Evolutionary conservation across 2,888 invertebrate species (phyloP).

Genomic region (Leptopilina myrica): DNA sequence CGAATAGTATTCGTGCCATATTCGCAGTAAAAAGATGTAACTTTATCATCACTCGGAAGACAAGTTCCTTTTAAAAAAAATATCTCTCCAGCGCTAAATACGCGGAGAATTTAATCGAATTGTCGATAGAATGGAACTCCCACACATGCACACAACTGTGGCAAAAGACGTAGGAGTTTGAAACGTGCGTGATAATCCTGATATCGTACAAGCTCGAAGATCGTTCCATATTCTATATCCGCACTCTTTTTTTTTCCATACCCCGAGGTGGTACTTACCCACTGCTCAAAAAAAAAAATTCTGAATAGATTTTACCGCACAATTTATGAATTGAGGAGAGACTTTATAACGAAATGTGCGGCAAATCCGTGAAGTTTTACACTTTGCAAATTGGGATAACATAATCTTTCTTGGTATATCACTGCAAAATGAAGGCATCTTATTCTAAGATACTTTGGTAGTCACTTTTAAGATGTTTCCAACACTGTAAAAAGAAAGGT

Average conservation of each 20-base stretch:
- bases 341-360: too few relatives aligned
- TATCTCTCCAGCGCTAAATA: not conserved
- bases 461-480: too few relatives aligned
- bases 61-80: not conserved
- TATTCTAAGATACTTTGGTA: too few relatives aligned
- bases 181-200: constrained; percentile 40
- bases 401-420: too few relatives aligned
- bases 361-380: too few relatives aligned
- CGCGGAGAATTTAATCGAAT: constrained; percentile 25
- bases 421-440: too few relatives aligned
- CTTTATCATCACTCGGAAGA: not conserved
- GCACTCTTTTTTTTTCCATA: not conserved
- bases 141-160: not conserved
- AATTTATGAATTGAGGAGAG: not conserved
- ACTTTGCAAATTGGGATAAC: too few relatives aligned
- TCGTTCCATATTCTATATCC: constrained; percentile 17
- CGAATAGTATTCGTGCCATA: too few relatives aligned
- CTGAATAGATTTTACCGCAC: constrained; percentile 18
- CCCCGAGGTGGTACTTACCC: constrained; percentile 19
- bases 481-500: too few relatives aligned
- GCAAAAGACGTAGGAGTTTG: constrained; percentile 21
- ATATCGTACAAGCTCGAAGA: constrained; percentile 35
- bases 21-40: too few relatives aligned
- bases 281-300: not conserved
- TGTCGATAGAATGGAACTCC: constrained; percentile 7